Evolutionary conservation across 2,113 vertebrate species (phyloP).

Genomic region (Rhipidura dahli): DNA sequence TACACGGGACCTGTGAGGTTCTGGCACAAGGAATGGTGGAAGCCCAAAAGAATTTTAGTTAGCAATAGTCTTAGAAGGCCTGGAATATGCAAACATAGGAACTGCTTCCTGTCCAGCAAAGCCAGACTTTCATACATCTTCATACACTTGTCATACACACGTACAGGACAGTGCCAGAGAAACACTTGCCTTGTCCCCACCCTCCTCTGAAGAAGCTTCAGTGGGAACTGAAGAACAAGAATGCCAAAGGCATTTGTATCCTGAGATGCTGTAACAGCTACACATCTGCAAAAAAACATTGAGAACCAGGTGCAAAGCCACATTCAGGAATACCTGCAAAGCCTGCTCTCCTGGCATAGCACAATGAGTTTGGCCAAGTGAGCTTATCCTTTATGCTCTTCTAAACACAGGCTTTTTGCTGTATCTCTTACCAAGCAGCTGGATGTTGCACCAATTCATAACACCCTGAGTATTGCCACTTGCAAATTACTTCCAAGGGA

Average conservation of each 20-base stretch:
- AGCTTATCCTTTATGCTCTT: neutral
- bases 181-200: neutral
- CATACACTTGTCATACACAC: neutral
- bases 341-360: neutral
- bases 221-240: neutral
- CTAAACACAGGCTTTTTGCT: neutral
- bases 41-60: neutral
- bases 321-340: neutral
- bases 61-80: neutral
- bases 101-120: neutral
- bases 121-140: neutral
- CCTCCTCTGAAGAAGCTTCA: neutral
- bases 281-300: neutral
- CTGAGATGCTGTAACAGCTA: neutral
- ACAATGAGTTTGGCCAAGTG: neutral
- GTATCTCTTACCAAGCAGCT: neutral
- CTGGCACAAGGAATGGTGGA: neutral
- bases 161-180: neutral
- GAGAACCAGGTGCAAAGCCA: neutral
- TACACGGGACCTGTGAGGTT: neutral
- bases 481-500: slow-evolving; percentile 44
- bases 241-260: neutral
- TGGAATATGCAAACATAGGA: neutral
- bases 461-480: neutral
- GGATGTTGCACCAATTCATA: neutral